Evolutionary conservation across 2,888 invertebrate genomes (phyloP).

Genomic region (Trissolcus brochymenae): DNA sequence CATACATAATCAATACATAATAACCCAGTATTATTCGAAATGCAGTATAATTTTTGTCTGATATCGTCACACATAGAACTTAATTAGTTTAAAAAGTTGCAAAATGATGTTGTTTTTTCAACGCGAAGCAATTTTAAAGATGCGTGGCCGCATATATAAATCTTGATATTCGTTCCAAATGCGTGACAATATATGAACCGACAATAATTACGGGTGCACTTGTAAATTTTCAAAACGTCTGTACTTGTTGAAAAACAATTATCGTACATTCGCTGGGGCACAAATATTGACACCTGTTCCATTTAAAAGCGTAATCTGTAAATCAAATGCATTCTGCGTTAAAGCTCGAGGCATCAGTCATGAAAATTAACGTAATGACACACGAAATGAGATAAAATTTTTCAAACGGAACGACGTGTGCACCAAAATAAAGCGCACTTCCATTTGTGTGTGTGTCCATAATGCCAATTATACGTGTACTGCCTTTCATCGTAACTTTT

Average conservation of each 20-base stretch:
- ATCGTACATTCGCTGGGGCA: conserved; percentile 17
- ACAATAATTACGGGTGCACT: too few relatives aligned
- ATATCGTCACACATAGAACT: background rate
- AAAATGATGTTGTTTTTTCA: too few relatives aligned
- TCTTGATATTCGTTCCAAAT: too few relatives aligned
- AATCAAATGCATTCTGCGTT: conserved; percentile 25
- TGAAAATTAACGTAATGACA: conserved; percentile 35
- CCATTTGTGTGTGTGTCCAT: conserved; percentile 14
- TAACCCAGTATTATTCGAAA: background rate
- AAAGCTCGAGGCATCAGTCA: conserved; percentile 51
- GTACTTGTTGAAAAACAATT: conserved; percentile 12
- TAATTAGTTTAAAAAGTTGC: too few relatives aligned
- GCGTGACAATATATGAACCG: too few relatives aligned
- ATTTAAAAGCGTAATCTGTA: conserved; percentile 35
- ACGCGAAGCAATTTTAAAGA: too few relatives aligned
- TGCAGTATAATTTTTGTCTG: conserved; percentile 1
- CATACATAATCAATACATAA: background rate
- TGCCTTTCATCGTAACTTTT: background rate
- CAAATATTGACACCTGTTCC: conserved; percentile 48
- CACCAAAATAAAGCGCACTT: background rate
- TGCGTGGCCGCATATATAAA: too few relatives aligned
- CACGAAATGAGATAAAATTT: conserved; percentile 33
- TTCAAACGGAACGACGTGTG: conserved; percentile 7
- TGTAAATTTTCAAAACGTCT: too few relatives aligned
- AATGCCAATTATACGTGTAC: background rate